Evolutionary conservation across 1,140 invertebrate genomes (phyloP).

Genomic region (Hesperophylax magnus): DNA sequence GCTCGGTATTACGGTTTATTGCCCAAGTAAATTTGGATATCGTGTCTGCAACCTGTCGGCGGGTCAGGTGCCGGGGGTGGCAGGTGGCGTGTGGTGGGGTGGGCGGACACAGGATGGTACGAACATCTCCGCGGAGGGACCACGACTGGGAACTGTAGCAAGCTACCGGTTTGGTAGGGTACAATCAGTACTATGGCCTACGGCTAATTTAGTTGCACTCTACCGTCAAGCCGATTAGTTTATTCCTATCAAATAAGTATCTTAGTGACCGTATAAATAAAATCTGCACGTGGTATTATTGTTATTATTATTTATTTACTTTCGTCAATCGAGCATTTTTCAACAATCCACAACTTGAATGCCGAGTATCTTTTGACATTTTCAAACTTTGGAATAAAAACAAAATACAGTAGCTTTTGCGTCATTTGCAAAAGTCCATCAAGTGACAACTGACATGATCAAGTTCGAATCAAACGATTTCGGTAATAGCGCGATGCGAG

Average conservation of each 20-base stretch:
- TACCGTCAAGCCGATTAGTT: constrained; percentile 36
- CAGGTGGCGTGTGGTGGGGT: neutral
- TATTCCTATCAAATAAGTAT: constrained; percentile 28
- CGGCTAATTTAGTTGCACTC: constrained; percentile 37
- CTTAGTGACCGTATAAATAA: constrained; percentile 43
- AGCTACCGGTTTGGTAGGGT: neutral
- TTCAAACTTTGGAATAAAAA: constrained; percentile 13
- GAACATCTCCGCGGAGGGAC: constrained; percentile 13
- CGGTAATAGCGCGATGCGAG: constrained; percentile 24
- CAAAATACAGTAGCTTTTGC: constrained; percentile 6
- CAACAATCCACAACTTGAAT: neutral
- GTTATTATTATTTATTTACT: constrained; percentile 9
- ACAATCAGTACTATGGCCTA: neutral
- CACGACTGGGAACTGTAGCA: neutral
- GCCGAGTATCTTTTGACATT: no score
- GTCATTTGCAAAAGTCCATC: neutral
- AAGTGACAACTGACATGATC: constrained; percentile 17
- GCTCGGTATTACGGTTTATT: no score
- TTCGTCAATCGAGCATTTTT: neutral
- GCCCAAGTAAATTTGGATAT: constrained; percentile 7
- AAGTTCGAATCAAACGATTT: constrained; percentile 39
- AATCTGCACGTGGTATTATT: constrained; percentile 23
- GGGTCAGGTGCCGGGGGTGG: neutral
- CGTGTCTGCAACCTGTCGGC: constrained; percentile 5
- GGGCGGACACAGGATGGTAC: constrained; percentile 32